Conservation (phyloP, 2,888 invertebrate species). For the Zaprionus bogoriensis region DNA sequence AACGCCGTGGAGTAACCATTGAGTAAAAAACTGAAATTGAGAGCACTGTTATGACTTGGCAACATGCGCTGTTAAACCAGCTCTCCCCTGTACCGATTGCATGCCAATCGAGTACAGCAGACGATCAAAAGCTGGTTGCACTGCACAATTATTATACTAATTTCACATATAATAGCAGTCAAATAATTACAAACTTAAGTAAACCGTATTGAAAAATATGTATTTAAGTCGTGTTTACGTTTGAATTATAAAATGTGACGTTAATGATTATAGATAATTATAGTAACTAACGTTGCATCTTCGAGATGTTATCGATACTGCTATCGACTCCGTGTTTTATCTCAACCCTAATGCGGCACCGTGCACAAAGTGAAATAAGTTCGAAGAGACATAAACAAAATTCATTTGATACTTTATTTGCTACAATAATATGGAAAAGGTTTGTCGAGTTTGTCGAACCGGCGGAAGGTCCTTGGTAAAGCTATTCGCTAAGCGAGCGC, state of each 20-base stretch:
- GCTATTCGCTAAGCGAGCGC: neutral
- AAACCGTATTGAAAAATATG: neutral
- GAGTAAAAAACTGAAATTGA: slow-evolving; percentile 32
- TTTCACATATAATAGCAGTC: neutral
- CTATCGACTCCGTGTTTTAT: neutral
- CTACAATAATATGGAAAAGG: neutral
- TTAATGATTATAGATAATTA: no score
- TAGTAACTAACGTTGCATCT: no score
- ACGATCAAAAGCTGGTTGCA: neutral
- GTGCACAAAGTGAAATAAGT: neutral
- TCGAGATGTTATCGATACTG: no score
- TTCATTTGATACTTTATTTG: neutral
- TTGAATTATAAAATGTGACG: no score
- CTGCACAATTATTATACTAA: neutral
- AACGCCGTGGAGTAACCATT: slow-evolving; percentile 11
- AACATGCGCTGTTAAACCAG: slow-evolving; percentile 37
- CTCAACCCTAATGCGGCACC: neutral
- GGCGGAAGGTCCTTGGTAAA: neutral
- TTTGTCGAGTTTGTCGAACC: neutral
- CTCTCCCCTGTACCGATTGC: slow-evolving; percentile 20
- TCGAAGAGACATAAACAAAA: neutral
- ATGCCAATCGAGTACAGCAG: neutral
- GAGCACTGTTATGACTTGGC: slow-evolving; percentile 16
- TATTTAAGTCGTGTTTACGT: neutral
- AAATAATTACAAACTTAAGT: neutral